phyloP scores from a whole-genome alignment of 2,797 vertebrate species.

The Pelochelys cantorii region DNA sequence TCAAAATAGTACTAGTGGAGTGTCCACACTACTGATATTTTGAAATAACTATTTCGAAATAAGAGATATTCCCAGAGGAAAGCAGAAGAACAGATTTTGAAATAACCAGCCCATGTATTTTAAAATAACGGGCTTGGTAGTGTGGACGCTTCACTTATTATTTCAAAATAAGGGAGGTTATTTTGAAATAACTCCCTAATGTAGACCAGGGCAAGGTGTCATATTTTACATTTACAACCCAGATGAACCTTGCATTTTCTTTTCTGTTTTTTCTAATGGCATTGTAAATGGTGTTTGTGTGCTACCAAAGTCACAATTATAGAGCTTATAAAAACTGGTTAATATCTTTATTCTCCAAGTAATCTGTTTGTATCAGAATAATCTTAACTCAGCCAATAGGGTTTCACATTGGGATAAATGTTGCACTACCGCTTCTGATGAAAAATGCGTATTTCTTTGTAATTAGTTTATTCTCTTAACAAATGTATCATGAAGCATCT shows the following conservation, averaged over 20 bases:
- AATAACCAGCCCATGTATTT: no score
- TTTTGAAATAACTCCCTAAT: no score
- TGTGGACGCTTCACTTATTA: no score
- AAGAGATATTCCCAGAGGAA: no score
- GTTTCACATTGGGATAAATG: not conserved
- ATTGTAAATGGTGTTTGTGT: not conserved
- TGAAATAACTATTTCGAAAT: no score
- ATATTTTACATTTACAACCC: not conserved
- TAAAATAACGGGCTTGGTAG: no score
- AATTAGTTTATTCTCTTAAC: slow-evolving; percentile 23
- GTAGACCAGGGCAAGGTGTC: no score
- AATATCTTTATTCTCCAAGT: not conserved
- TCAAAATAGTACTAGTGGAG: no score
- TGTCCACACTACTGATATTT: no score
- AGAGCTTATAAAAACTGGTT: not conserved
- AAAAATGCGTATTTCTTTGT: slow-evolving; percentile 46
- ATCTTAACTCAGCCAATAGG: not conserved
- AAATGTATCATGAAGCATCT: not conserved
- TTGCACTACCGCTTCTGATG: not conserved
- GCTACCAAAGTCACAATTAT: not conserved
- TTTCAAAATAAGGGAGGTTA: no score
- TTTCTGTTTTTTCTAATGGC: not conserved
- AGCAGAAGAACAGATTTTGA: no score
- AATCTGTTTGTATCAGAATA: not conserved
- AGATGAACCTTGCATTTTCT: not conserved